Base-by-base conservation (phyloP, 1,140 invertebrate species). In the Lucilia cuprina region DNA sequence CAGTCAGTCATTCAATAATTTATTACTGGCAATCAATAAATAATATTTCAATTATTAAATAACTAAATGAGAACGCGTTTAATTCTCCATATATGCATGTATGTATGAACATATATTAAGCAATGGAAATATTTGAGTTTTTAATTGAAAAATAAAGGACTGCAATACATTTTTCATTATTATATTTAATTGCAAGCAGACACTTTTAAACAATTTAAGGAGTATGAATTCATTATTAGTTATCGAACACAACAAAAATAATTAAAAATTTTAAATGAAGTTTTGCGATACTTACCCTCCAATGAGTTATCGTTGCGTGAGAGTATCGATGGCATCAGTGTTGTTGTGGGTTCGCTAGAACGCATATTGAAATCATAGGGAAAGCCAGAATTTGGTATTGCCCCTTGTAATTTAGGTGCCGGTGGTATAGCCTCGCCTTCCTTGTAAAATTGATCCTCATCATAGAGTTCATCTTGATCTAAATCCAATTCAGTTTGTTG, bases 401-500 rank as follows among this genome's bases (percentile, higher is more conserved):
- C 89, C 14, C 88, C 87, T 74, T 89, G 88, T 0, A 90, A 77
- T 50, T 90, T 90, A 12, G 88, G 89, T 14, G 87, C 87, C 13
- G 88, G 89, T 13, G 88, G 88, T 74, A 90, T 87, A 0, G 87
- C 88, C 78, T 89, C 89, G 1, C 88, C 88, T 77, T 89, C 88
- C n/a, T 88, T 89, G 49, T 89, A 89, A 82, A 90, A 90, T 80
- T 89, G 88, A 84, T 92, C 92, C 83, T 92, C 91, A 70, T 91
- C 88, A 49, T 89, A 91, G 0, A 91, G 86, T 41, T 92, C 92
- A 84, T 92, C 91, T 34, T 89, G 88, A 25, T 92, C 91, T 84
- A 92, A 88, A 83, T 92, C 91, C 2, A 89, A 60, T 21, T 90
- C 91, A 30, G 89, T 88, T 75, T 91, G 90, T 83, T 93, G 92